Base-by-base conservation (phyloP, 2,888 invertebrate genomes). In the Chymomyza amoena region DNA sequence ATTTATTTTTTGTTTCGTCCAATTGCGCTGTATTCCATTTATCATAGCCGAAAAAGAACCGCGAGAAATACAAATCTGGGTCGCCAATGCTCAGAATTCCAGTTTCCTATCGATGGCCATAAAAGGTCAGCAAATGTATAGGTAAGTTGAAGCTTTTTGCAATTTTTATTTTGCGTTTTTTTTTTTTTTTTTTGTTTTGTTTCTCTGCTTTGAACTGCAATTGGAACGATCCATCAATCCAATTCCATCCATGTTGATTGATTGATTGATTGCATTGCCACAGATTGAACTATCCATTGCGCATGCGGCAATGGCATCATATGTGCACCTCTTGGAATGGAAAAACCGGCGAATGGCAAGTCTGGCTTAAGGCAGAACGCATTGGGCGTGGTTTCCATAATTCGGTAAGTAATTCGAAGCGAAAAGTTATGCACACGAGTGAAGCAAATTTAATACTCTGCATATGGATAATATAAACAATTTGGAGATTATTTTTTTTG, bases 311-410 rank as follows among this genome's bases (percentile, higher is more conserved):
- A 90, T 97, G 96, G 96, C 96, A 96, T 92, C 97, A 97, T 91
- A 95, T 95, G 64, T 97, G 97, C 88, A 95, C 96, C 85, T 96
- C 96, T 66, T 97, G 97, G 97, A 97, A 96, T 90, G 96, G 96
- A 18, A 95, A 95, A 90, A 96, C 96, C 7, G 97, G 97, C 62
- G 97, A 97, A 92, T 97, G 97, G 97, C 97, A 97, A 92, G 94
- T 96, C 80, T 97, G 97, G 96, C 94, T 97, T 74, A 96, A 96
- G 90, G 95, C 95, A 20, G 97, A 97, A 91, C 93, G 97, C 78
- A 96, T 97, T 64, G 96, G 96, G 77, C 94, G 97, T 88, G 97
- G 97, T 72, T 97, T 96, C 91, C 95, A 96, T 92, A 97, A 97
- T 90, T 94, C 96, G 92, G 97, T 97, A 92, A 94, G 94, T 92